A percentile compares a stretch with the other conserved stretches of the same genome.
Evolutionary conservation across 2,888 invertebrate genomes (phyloP).

Genomic region (Athripsodes cinereus): DNA sequence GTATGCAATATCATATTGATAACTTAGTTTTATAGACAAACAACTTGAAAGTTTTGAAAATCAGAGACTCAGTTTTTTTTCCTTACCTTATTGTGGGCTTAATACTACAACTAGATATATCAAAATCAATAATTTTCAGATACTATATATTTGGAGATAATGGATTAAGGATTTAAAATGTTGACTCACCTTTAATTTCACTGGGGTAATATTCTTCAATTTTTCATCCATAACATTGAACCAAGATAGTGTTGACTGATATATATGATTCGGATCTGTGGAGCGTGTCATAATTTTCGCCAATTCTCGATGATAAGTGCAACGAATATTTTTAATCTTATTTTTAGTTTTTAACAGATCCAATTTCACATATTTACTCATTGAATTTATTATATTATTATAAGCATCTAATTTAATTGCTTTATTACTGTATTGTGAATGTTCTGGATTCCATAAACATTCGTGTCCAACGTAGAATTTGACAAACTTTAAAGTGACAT

Average conservation of each 20-base stretch:
- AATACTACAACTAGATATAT: too few species aligned
- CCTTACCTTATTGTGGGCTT: too few species aligned
- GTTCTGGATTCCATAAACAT: constrained; percentile 45
- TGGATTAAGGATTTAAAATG: too few species aligned
- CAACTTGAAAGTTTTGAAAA: too few species aligned
- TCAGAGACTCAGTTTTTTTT: too few species aligned
- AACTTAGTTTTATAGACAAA: too few species aligned
- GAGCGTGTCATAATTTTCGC: constrained; percentile 15
- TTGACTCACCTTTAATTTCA: neutral
- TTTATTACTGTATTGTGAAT: constrained; percentile 40
- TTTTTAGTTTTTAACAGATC: constrained; percentile 12
- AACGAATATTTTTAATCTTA: constrained; percentile 19
- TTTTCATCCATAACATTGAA: constrained; percentile 15
- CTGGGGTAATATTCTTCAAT: constrained; percentile 10
- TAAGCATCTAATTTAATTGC: constrained; percentile 41
- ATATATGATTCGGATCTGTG: constrained; percentile 17
- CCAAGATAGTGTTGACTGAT: constrained; percentile 16
- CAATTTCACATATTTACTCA: constrained; percentile 10
- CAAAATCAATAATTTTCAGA: too few species aligned
- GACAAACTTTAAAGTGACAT: constrained; percentile 44
- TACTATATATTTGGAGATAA: too few species aligned
- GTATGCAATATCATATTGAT: too few species aligned
- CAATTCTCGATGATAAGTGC: constrained; percentile 19
- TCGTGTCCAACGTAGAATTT: constrained; percentile 46
- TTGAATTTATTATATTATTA: constrained; percentile 9